These are phyloP conservation scores for Megalurothrips usitatus DNA, from an alignment of 2,888 invertebrate species.

Conservation along the genomic window DNA sequence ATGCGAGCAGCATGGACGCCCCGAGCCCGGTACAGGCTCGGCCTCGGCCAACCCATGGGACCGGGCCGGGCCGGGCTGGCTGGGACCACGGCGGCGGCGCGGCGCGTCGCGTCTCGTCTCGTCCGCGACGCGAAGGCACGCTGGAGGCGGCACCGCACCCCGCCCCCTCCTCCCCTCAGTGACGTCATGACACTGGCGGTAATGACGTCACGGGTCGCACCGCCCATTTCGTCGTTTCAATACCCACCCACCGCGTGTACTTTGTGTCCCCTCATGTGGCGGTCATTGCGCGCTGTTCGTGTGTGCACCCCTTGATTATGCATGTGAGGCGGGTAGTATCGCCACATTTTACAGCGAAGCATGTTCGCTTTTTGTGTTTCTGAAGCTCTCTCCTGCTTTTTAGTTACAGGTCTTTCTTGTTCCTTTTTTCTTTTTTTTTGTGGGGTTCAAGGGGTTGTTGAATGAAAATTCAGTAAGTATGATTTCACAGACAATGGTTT, in stretches of 20 bases:
- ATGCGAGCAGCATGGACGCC: background rate
- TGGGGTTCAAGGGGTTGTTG: background rate
- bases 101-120: background rate
- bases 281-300: too few relatives aligned
- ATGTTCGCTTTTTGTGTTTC: too few relatives aligned
- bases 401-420: background rate
- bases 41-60: too few relatives aligned
- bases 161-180: background rate
- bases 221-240: background rate
- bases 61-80: too few relatives aligned
- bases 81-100: background rate
- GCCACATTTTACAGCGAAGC: too few relatives aligned
- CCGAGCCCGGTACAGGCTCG: too few relatives aligned
- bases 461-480: background rate
- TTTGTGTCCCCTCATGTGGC: too few relatives aligned
- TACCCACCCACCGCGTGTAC: too few relatives aligned
- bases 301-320: too few relatives aligned
- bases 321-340: too few relatives aligned
- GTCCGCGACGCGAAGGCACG: conserved; percentile 4
- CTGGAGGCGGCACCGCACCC: background rate
- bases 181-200: background rate
- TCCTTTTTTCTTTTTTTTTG: background rate
- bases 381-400: too few relatives aligned
- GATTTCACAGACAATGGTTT: conserved; percentile 23
- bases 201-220: background rate